A percentile compares a stretch with the other conserved stretches of the same genome.
Evolutionary conservation across 2,888 invertebrate genomes (phyloP).

Genomic region (Brachyopa scutellaris): DNA sequence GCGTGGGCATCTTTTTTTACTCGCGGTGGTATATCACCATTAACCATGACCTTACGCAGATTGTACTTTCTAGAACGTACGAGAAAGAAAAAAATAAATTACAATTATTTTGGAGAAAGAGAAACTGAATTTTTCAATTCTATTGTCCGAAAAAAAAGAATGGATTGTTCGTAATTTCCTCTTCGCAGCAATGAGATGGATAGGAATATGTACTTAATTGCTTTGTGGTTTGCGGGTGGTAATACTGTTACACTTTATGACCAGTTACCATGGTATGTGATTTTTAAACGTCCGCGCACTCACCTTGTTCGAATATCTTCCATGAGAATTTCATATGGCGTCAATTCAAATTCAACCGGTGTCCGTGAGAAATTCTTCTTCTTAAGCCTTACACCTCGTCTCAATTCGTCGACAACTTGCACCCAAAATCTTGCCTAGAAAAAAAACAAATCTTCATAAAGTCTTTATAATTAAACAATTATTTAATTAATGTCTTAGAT

Average conservation of each 20-base stretch:
- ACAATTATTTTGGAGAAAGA: conserved; percentile 9
- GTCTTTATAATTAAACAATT: conserved; percentile 29
- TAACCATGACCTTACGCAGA: conserved; percentile 92
- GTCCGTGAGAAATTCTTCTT: conserved; percentile 90
- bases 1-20: conserved; percentile 97
- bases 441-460: conserved; percentile 18
- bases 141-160: conserved; percentile 9
- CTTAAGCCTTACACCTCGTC: conserved; percentile 96
- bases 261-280: background rate
- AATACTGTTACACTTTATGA: background rate
- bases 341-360: conserved; percentile 95
- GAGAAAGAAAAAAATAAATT: conserved; percentile 9
- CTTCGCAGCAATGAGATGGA: background rate
- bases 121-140: background rate
- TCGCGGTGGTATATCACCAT: conserved; percentile 90
- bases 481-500: conserved; percentile 39
- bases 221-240: conserved; percentile 36
- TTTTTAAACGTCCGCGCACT: conserved; percentile 67
- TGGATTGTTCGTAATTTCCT: conserved; percentile 23
- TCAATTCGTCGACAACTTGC: conserved; percentile 95
- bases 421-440: conserved; percentile 95
- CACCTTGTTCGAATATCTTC: conserved; percentile 94
- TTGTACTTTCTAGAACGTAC: conserved; percentile 86
- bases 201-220: background rate
- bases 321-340: conserved; percentile 98